A percentile compares a stretch with the other conserved stretches of the same genome.
Conservation (phyloP, 2,797 vertebrate genomes). For the Danio tinwini region DNA sequence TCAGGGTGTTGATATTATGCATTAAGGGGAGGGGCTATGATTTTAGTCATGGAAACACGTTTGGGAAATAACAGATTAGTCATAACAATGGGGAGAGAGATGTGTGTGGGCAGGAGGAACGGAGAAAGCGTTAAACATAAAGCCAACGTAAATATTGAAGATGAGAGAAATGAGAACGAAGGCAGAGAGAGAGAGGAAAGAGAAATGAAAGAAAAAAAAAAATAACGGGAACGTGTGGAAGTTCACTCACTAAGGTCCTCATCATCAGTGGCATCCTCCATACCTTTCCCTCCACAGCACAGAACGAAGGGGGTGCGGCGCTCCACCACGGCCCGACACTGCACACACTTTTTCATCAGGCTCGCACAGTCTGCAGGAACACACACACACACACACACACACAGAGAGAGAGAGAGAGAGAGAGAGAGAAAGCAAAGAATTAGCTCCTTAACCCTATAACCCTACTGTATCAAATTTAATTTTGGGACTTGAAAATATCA, state of each 20-base stretch:
- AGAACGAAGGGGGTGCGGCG: conserved; percentile 93
- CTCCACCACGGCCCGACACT: conserved; percentile 97
- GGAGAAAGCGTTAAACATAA: conserved; percentile 49
- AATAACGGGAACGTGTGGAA: conserved; percentile 76
- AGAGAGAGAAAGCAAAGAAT: not conserved
- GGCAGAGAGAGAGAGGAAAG: conserved; percentile 46
- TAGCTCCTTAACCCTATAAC: not conserved
- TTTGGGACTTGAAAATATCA: not conserved
- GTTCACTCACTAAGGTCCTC: conserved; percentile 96
- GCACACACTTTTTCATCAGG: conserved; percentile 99
- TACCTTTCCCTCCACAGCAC: conserved; percentile 97
- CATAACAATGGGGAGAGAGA: conserved; percentile 35
- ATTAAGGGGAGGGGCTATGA: conserved; percentile 33
- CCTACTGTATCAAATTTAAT: not conserved
- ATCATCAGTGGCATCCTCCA: conserved; percentile 90
- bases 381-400: conserved; percentile 19
- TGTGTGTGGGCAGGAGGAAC: conserved; percentile 30
- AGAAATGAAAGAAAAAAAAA: conserved; percentile 61
- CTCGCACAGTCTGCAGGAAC: conserved; percentile 90
- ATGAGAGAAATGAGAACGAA: conserved; percentile 48
- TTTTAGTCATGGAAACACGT: conserved; percentile 33
- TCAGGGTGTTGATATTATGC: conserved; percentile 32
- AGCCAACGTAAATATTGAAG: conserved; percentile 52
- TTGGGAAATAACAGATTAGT: conserved; percentile 48
- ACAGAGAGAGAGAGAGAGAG: too few species aligned